Evolutionary conservation across 1,140 invertebrate genomes (phyloP).

Genomic region (Eueides isabella): DNA sequence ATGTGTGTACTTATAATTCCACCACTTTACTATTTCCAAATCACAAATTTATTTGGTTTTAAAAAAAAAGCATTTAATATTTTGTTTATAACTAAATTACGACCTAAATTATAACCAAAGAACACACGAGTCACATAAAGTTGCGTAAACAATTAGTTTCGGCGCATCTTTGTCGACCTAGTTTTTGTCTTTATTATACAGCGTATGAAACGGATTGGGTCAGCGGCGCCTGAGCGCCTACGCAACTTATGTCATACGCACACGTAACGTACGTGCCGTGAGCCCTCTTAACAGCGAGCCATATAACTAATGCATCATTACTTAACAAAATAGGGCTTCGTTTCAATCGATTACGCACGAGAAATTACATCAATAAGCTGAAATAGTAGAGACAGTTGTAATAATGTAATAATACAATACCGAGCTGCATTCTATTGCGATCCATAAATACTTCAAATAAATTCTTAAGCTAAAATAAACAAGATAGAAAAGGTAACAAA

Average conservation of each 20-base stretch:
- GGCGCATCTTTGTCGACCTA: conserved; percentile 68
- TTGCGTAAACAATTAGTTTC: conserved; percentile 68
- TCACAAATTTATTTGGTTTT: not conserved
- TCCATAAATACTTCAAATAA: not conserved
- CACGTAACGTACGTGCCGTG: conserved; percentile 56
- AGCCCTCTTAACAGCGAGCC: conserved; percentile 42
- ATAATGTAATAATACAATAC: not conserved
- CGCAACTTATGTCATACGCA: conserved; percentile 70
- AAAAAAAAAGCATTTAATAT: not conserved
- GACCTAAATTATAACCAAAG: conserved; percentile 19
- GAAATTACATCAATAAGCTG: conserved; percentile 19
- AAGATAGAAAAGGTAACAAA: conserved; percentile 1
- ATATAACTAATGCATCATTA: conserved; percentile 39
- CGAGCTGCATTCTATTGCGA: not conserved
- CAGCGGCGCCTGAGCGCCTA: conserved; percentile 62
- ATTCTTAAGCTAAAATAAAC: not conserved
- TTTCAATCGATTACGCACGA: conserved; percentile 36
- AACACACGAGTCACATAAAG: conserved; percentile 20
- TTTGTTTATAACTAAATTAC: not conserved
- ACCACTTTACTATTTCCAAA: not conserved
- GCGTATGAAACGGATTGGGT: conserved; percentile 60
- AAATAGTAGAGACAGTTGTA: conserved; percentile 9
- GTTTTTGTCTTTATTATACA: conserved; percentile 56
- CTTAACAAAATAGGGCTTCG: conserved; percentile 39
- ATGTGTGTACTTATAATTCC: not conserved